Conservation (phyloP, 1,140 invertebrate species). For the Leptonema lineaticorne region DNA sequence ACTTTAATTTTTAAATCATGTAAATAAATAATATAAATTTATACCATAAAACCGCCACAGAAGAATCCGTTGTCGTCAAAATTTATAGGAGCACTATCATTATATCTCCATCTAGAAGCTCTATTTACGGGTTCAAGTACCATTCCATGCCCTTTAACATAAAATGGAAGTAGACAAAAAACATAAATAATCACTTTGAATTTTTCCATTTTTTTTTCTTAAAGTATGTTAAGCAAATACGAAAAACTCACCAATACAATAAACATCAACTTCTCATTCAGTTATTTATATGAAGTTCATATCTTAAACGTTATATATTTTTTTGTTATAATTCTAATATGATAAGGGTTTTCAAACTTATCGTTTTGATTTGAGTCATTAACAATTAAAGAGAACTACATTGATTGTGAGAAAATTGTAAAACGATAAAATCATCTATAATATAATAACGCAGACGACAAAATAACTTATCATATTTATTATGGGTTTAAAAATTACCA, state of each 20-base stretch:
- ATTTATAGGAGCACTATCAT: slow-evolving; percentile 59
- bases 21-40: background rate
- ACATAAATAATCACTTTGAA: background rate
- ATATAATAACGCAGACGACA: too few relatives aligned
- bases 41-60: slow-evolving; percentile 65
- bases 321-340: background rate
- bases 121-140: slow-evolving; percentile 68
- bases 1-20: background rate
- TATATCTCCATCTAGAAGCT: slow-evolving; percentile 65
- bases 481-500: too few relatives aligned
- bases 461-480: too few relatives aligned
- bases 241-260: background rate
- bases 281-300: background rate
- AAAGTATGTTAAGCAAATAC: background rate
- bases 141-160: slow-evolving; percentile 62
- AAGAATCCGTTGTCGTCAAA: slow-evolving; percentile 67
- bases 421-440: background rate
- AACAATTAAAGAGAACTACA: background rate
- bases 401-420: background rate
- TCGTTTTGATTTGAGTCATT: background rate
- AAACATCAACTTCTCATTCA: background rate
- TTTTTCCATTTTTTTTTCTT: background rate
- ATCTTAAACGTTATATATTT: background rate
- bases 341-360: background rate
- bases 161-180: background rate